These are phyloP conservation scores for Periophthalmus magnuspinnatus DNA, from an alignment of 2,797 vertebrate species.

Conservation along the genomic window DNA sequence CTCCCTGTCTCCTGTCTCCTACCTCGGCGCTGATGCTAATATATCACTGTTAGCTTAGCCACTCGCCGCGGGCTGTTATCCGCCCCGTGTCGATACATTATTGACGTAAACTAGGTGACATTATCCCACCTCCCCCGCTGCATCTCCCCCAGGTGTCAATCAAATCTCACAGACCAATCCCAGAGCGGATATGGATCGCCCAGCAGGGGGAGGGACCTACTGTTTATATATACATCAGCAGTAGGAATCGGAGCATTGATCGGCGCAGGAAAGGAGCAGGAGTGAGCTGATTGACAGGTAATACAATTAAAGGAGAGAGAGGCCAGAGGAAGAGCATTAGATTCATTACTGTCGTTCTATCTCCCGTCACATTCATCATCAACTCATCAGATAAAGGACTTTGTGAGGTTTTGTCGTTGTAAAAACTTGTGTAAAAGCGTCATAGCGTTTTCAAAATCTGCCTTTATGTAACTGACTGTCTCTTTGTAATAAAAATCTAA, in stretches of 20 bases:
- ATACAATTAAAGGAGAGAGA: slow-evolving; percentile 66
- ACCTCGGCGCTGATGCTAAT: slow-evolving; percentile 39
- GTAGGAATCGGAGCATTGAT: slow-evolving; percentile 56
- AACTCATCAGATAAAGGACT: slow-evolving; percentile 48
- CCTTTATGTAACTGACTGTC: no score
- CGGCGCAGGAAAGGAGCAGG: slow-evolving; percentile 38
- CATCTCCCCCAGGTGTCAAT: slow-evolving; percentile 52
- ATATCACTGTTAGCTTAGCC: slow-evolving; percentile 54
- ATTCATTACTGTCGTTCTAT: slow-evolving; percentile 50
- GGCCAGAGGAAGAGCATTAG: slow-evolving; percentile 55
- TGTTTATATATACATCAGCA: slow-evolving; percentile 46
- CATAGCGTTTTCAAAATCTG: no score
- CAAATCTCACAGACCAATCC: slow-evolving; percentile 48
- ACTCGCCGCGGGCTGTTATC: slow-evolving; percentile 54
- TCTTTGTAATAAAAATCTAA: no score
- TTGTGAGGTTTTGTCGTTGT: no score
- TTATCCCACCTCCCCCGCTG: slow-evolving; percentile 42
- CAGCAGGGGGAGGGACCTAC: slow-evolving; percentile 28
- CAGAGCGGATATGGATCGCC: slow-evolving; percentile 51
- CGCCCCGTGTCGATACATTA: slow-evolving; percentile 57
- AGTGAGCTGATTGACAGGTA: slow-evolving; percentile 61
- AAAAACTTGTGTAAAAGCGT: no score
- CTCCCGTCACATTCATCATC: slow-evolving; percentile 42
- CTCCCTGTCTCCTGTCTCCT: slow-evolving; percentile 35
- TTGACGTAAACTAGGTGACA: slow-evolving; percentile 61